Evolutionary conservation across 2,888 invertebrate species (phyloP).

Genomic region (Synergus gifuensis): DNA sequence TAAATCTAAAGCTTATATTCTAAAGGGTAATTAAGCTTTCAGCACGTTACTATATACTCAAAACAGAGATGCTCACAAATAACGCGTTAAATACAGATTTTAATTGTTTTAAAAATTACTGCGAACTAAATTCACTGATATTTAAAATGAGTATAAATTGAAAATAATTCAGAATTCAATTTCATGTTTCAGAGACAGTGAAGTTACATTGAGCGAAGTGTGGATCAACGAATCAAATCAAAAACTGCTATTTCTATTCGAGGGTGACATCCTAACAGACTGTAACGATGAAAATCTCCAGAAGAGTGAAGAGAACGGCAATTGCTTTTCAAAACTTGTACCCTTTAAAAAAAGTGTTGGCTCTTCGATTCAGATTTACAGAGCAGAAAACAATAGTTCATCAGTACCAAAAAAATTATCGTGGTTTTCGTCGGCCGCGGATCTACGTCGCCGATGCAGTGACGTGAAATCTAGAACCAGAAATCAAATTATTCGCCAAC

Average conservation of each 20-base stretch:
- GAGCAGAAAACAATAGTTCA: conserved; percentile 47
- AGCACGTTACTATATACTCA: no score
- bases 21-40: no score
- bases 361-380: conserved; percentile 38
- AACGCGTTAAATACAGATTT: no score
- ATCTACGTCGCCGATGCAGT: conserved; percentile 65
- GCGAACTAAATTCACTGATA: no score
- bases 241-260: conserved; percentile 71
- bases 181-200: conserved; percentile 63
- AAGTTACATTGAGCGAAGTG: conserved; percentile 69
- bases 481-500: conserved; percentile 53
- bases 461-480: conserved; percentile 57
- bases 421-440: conserved; percentile 66
- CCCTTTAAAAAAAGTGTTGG: conserved; percentile 25
- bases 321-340: conserved; percentile 6
- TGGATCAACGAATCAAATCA: conserved; percentile 62
- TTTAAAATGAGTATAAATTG: neutral
- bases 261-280: conserved; percentile 68
- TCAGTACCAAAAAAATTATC: conserved; percentile 60
- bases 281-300: conserved; percentile 63
- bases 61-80: no score
- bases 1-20: neutral
- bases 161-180: neutral
- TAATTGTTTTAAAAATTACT: no score
- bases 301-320: conserved; percentile 46